phyloP scores from a whole-genome alignment of 2,797 vertebrate genomes.

The Centroberyx gerrardi region DNA sequence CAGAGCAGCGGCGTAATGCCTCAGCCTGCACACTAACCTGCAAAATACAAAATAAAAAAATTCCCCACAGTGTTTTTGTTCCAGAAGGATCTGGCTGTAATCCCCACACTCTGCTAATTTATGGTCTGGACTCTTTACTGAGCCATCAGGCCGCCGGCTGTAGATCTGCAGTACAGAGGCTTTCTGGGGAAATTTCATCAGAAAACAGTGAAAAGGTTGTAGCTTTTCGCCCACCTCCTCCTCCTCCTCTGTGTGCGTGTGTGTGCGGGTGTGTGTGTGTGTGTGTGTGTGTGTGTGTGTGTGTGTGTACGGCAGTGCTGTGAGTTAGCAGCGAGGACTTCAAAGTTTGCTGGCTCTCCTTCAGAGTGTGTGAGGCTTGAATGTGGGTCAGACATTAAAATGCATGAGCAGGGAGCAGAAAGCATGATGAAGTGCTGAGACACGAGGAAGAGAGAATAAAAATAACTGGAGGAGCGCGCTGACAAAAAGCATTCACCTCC shows the following conservation, averaged over 20 bases:
- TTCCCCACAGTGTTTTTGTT: too few species aligned
- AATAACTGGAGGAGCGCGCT: slow-evolving; percentile 69
- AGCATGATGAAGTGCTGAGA: slow-evolving; percentile 80
- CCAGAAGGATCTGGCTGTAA: too few species aligned
- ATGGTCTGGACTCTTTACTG: too few species aligned
- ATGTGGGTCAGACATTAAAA: slow-evolving; percentile 88
- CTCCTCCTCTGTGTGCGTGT: slow-evolving; percentile 11
- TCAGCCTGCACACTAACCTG: too few species aligned
- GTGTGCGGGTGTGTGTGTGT: too few species aligned
- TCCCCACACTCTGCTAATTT: too few species aligned
- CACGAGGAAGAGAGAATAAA: slow-evolving; percentile 77
- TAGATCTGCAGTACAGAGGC: background rate
- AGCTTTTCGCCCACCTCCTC: slow-evolving; percentile 44
- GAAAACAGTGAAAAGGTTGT: slow-evolving; percentile 59
- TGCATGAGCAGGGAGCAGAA: slow-evolving; percentile 78
- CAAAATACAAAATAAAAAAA: too few species aligned
- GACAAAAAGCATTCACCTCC: slow-evolving; percentile 51
- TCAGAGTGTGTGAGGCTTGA: slow-evolving; percentile 12
- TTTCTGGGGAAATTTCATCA: slow-evolving; percentile 54
- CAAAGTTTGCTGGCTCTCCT: slow-evolving; percentile 53
- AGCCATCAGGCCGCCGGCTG: too few species aligned
- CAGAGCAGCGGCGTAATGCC: too few species aligned
- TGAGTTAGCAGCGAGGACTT: slow-evolving; percentile 52
- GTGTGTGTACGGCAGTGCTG: too few species aligned
- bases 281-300: too few species aligned